Evolutionary conservation across 2,113 vertebrate genomes (phyloP), one percentile per base, ranked within the genome.

Genomic region (Centropristis striata): DNA sequence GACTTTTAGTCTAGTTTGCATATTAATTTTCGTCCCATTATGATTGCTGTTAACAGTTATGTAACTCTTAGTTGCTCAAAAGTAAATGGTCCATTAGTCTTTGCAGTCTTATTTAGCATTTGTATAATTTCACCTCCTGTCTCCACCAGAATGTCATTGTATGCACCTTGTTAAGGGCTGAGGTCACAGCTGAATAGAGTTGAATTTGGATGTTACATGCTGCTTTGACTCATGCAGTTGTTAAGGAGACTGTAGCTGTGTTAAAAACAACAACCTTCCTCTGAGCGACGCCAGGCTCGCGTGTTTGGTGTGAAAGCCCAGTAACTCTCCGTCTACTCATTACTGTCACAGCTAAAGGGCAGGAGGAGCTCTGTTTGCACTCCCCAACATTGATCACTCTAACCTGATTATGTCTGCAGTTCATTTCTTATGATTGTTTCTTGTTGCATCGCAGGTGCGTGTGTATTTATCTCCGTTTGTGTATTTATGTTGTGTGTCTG

Each of bases 351-450:
- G 44, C 27, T 68, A 59, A 55, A 55, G 46, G 72, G 55, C 65
- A 69, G 39, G 50, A 70, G 50, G 23, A 77, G 69, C 16, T 60
- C 42, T 47, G 44, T 59, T 69, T 50, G 16, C 15, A 58, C 69
- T 72, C 68, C 32, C 46, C 16, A 61, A 60, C 64, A 63, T 47
- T 61, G 65, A 78, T 73, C 55, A 65, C 15, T 28, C 28, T 61
- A 53, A 84, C 49, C n/a, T 63, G 25, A 67, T 78, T 55, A 47
- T 21, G 44, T 66, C 42, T 21, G 60, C 28, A 60, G 37, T 84
- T 76, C 27, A 49, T 65, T 44, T 61, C 49, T 46, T 57, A 46
- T 72, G 64, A 50, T 71, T 59, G 70, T 57, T 39, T 67, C 8
- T 16, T 47, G 36, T 47, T 66, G 18, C 25, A 16, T 57, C 32